These are phyloP conservation scores for Stigmatopora argus DNA, from an alignment of 2,113 vertebrate species.

Conservation along the genomic window DNA sequence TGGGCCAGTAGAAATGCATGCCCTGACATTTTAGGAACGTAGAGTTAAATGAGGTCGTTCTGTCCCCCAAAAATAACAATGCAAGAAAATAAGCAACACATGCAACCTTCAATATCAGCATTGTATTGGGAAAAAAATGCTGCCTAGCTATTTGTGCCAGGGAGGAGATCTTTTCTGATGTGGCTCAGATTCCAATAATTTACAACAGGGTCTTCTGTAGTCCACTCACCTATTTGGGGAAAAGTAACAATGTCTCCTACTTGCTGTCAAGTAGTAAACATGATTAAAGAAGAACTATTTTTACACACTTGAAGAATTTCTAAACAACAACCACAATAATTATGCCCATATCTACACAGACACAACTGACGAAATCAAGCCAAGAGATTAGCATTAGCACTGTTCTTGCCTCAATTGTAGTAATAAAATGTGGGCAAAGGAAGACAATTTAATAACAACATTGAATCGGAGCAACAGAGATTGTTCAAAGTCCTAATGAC, in stretches of 20 bases:
- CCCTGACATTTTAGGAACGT: neutral
- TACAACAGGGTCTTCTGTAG: neutral
- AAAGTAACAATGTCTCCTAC: neutral
- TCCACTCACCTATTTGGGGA: neutral
- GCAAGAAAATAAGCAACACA: neutral
- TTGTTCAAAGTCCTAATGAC: constrained; percentile 56
- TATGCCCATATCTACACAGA: neutral
- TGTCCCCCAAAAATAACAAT: neutral
- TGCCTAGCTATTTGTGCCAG: neutral
- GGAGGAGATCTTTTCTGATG: neutral
- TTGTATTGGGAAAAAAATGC: neutral
- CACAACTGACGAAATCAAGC: neutral
- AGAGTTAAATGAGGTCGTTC: neutral
- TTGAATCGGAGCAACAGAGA: constrained; percentile 36
- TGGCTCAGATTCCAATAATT: neutral
- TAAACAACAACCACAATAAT: neutral
- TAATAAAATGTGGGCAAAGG: constrained; percentile 7
- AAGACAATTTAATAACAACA: constrained; percentile 25
- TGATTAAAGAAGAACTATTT: neutral
- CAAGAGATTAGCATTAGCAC: neutral
- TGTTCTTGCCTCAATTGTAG: constrained; percentile 7
- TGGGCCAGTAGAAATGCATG: neutral
- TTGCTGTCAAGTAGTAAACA: neutral
- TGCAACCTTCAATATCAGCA: neutral
- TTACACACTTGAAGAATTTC: neutral